These are phyloP conservation scores for Physocephala rufipes DNA, from an alignment of 2,888 invertebrate genomes.

Conservation along the genomic window DNA sequence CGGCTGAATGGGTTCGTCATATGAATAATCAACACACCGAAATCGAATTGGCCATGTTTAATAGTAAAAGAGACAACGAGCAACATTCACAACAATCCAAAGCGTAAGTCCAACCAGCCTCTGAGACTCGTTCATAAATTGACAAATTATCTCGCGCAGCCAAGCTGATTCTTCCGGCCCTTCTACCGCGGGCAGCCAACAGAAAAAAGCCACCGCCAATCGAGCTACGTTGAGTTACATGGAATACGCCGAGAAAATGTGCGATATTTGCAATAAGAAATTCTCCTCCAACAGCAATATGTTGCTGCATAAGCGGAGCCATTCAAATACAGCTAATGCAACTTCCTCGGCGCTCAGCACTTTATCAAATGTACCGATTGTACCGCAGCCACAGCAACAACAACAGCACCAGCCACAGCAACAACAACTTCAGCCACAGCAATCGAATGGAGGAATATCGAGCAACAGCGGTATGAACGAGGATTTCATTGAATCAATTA, in stretches of 20 bases:
- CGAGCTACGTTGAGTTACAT: constrained; percentile 18
- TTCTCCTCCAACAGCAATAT: constrained; percentile 35
- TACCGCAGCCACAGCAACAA: too few species aligned
- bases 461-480: constrained; percentile 20
- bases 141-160: constrained; percentile 13
- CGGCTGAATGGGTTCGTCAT: constrained; percentile 88
- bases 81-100: constrained; percentile 39
- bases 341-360: constrained; percentile 9
- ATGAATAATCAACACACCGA: constrained; percentile 86
- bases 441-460: constrained; percentile 30
- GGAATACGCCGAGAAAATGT: constrained; percentile 30
- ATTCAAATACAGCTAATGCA: constrained; percentile 12
- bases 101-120: constrained; percentile 23
- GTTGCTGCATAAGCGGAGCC: constrained; percentile 43
- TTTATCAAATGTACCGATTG: constrained; percentile 7
- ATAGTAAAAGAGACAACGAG: constrained; percentile 61
- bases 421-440: too few species aligned
- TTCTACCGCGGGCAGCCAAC: constrained; percentile 33
- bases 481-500: neutral
- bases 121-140: neutral
- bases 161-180: constrained; percentile 29
- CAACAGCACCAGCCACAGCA: too few species aligned
- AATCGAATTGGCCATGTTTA: constrained; percentile 75
- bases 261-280: constrained; percentile 40
- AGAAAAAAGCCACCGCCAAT: constrained; percentile 37